Evolutionary conservation across 2,797 vertebrate genomes (phyloP).

Genomic region (Tragopan temminckii): DNA sequence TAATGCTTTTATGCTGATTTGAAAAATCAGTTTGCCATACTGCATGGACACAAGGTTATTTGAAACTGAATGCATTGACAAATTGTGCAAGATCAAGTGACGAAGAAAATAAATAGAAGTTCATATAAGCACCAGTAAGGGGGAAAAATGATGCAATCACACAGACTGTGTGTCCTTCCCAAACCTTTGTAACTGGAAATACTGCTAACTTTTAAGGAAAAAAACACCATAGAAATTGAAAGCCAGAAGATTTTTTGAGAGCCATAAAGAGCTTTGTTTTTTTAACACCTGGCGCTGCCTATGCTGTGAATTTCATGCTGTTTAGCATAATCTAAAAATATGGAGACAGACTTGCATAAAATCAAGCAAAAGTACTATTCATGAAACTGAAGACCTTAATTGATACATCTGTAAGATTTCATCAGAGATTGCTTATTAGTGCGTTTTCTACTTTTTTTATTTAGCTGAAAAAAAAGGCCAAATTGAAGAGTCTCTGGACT

Average conservation of each 20-base stretch:
- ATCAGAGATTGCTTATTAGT: neutral
- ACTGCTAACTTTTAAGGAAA: slow-evolving; percentile 73
- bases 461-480: neutral
- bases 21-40: slow-evolving; percentile 27
- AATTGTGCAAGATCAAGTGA: neutral
- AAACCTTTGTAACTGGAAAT: slow-evolving; percentile 63
- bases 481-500: neutral
- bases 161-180: neutral
- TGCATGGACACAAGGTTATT: slow-evolving; percentile 9
- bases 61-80: slow-evolving; percentile 46
- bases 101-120: slow-evolving; percentile 27
- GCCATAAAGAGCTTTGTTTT: slow-evolving; percentile 51
- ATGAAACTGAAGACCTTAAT: neutral
- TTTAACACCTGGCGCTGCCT: slow-evolving; percentile 58
- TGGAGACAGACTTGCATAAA: neutral
- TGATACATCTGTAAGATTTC: neutral
- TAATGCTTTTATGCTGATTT: neutral
- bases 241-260: slow-evolving; percentile 70
- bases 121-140: slow-evolving; percentile 26
- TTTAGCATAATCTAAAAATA: slow-evolving; percentile 9
- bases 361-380: neutral
- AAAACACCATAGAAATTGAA: neutral
- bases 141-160: slow-evolving; percentile 49
- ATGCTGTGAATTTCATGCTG: slow-evolving; percentile 29
- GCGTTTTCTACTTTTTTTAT: neutral